Evolutionary conservation across 2,113 vertebrate species (phyloP).

Genomic region (Petaurus breviceps): DNA sequence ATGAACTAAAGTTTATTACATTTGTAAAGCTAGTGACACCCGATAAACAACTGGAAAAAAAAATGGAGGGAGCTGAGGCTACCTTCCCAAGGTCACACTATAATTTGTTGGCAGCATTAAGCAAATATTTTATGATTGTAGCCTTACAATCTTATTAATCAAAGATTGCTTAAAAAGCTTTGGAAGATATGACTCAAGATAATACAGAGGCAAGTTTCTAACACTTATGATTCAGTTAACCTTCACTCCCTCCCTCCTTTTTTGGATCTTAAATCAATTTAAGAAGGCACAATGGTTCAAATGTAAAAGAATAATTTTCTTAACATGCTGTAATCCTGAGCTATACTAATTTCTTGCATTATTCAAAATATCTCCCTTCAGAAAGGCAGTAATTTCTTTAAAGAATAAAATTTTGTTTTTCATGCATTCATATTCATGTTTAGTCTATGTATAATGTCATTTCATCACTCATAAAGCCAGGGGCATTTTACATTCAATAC

Average conservation of each 20-base stretch:
- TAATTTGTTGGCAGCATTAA: not conserved
- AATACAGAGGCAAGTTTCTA: not conserved
- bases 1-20: not conserved
- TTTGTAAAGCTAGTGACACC: not conserved
- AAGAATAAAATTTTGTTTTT: conserved; percentile 23
- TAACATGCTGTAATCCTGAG: not conserved
- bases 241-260: not conserved
- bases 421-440: not conserved
- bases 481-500: conserved; percentile 1
- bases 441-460: not conserved
- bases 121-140: conserved; percentile 1
- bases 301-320: not conserved
- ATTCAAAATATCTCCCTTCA: conserved; percentile 12
- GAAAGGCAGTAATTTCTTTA: not conserved
- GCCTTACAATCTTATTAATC: not conserved
- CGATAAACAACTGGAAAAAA: not conserved
- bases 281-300: not conserved
- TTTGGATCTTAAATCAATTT: not conserved
- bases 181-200: not conserved
- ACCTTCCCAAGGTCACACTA: not conserved
- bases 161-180: not conserved
- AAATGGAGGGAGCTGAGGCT: not conserved
- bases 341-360: not conserved
- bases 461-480: conserved; percentile 17
- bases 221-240: not conserved